Evolutionary conservation across 2,113 vertebrate species (phyloP).

Genomic region (Cynopterus brachyotis): DNA sequence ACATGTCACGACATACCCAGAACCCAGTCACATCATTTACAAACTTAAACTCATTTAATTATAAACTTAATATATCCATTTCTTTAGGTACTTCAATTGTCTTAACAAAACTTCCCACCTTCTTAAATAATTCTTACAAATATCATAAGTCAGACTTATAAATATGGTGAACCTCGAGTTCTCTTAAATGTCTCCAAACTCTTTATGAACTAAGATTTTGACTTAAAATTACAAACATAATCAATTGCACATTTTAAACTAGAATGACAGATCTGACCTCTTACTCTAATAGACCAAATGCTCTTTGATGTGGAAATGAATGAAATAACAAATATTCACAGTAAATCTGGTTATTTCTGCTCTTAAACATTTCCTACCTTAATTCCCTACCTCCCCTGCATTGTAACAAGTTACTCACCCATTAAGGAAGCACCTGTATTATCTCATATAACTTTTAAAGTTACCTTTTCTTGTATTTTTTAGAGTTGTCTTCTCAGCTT

Average conservation of each 20-base stretch:
- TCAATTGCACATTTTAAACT: neutral
- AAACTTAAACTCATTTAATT: slow-evolving; percentile 7
- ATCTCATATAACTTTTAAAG: neutral
- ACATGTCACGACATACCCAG: neutral
- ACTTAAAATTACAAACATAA: neutral
- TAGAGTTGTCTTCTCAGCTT: neutral
- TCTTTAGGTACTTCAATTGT: neutral
- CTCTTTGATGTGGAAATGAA: neutral
- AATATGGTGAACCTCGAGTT: neutral
- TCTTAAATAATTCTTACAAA: neutral
- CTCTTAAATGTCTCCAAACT: slow-evolving; percentile 1
- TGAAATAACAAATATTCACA: neutral
- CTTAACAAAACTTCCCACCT: neutral
- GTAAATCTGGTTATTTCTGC: neutral
- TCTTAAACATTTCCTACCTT: neutral
- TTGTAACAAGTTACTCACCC: neutral
- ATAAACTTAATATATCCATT: neutral
- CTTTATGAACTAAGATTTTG: neutral
- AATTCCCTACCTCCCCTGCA: neutral
- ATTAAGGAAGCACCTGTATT: neutral
- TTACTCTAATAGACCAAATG: neutral
- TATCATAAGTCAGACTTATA: neutral
- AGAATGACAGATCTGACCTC: neutral
- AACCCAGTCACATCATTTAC: neutral
- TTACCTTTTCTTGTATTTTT: neutral